Evolutionary conservation across 1,140 invertebrate species (phyloP).

Genomic region (Drusus annulatus): DNA sequence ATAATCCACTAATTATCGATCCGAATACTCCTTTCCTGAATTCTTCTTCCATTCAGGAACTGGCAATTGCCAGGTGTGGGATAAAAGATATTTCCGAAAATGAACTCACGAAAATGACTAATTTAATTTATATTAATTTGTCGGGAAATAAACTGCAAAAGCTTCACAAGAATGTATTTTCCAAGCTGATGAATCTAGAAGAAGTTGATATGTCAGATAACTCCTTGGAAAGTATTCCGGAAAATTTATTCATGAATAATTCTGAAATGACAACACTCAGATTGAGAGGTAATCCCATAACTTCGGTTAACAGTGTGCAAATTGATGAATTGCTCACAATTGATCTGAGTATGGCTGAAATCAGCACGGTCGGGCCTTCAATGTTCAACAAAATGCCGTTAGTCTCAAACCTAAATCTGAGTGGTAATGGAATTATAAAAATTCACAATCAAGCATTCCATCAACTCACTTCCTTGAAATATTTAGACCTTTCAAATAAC

Average conservation of each 20-base stretch:
- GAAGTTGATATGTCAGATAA: slow-evolving; percentile 81
- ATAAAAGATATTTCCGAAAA: slow-evolving; percentile 73
- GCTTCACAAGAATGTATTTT: slow-evolving; percentile 75
- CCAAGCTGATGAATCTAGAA: slow-evolving; percentile 72
- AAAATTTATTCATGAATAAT: slow-evolving; percentile 74
- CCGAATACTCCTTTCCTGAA: slow-evolving; percentile 71
- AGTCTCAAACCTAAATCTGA: slow-evolving; percentile 76
- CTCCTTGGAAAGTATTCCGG: slow-evolving; percentile 71
- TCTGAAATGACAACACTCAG: slow-evolving; percentile 75
- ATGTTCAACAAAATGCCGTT: slow-evolving; percentile 76
- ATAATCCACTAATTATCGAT: slow-evolving; percentile 75
- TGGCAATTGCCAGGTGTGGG: slow-evolving; percentile 78
- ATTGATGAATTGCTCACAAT: slow-evolving; percentile 73
- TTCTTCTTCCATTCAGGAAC: slow-evolving; percentile 76
- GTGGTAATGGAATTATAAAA: slow-evolving; percentile 76
- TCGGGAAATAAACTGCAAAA: slow-evolving; percentile 76
- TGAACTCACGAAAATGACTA: slow-evolving; percentile 75
- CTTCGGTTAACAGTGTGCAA: slow-evolving; percentile 69
- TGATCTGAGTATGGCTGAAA: slow-evolving; percentile 76
- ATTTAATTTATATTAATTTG: slow-evolving; percentile 77
- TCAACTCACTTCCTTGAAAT: slow-evolving; percentile 73
- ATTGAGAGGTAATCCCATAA: slow-evolving; percentile 73
- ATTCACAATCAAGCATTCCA: slow-evolving; percentile 79
- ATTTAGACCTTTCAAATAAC: slow-evolving; percentile 80
- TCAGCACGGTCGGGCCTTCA: slow-evolving; percentile 74